Conservation (phyloP, 2,113 vertebrate species). For the Thalassarche chlororhynchos region DNA sequence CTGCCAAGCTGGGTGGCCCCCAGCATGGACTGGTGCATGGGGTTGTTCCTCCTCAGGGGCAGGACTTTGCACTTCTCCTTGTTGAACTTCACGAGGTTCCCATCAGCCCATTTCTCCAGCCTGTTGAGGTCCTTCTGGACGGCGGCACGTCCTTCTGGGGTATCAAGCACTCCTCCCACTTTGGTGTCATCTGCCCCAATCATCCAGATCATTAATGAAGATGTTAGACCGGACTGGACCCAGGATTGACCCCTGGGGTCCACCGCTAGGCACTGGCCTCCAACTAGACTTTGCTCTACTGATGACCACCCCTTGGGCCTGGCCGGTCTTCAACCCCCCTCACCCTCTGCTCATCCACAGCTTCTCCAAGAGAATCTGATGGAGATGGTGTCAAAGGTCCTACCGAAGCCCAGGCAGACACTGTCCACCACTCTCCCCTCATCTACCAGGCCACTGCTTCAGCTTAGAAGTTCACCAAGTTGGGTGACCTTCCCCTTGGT, state of each 20-base stretch:
- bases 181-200: not conserved
- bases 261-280: not conserved
- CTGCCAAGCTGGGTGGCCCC: not conserved
- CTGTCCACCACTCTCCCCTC: too few species aligned
- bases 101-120: not conserved
- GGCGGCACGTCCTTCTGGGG: not conserved
- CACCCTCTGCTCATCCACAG: not conserved
- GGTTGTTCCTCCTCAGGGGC: not conserved
- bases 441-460: not conserved
- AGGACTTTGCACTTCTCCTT: not conserved
- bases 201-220: not conserved
- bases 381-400: not conserved
- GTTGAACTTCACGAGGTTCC: not conserved
- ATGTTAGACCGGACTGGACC: not conserved
- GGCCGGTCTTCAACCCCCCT: not conserved
- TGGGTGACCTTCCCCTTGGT: not conserved
- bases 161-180: not conserved
- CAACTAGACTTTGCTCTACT: not conserved
- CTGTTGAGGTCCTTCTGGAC: not conserved
- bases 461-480: not conserved
- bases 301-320: not conserved
- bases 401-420: not conserved
- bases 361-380: not conserved
- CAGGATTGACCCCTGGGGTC: too few species aligned
- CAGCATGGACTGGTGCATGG: not conserved